Evolutionary conservation across 1,140 invertebrate genomes (phyloP), one percentile per base, ranked within the genome.

Genomic region (Lethrus apterus): DNA sequence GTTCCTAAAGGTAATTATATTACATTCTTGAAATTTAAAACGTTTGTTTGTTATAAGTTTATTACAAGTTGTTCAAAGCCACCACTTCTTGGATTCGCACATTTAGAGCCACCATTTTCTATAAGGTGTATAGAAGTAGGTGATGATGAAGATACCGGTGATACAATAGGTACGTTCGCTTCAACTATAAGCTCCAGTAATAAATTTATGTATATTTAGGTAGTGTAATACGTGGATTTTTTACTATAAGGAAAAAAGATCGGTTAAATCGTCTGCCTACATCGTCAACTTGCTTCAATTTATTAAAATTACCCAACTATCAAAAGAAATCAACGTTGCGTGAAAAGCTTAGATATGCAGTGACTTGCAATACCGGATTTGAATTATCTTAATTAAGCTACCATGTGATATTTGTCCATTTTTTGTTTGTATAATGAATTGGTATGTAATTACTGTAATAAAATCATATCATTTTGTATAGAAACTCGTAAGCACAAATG

Each of bases 31-130:
- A 7, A 10, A 24, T 40, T 40, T 4, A 19, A 35, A 19, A 11
- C 2, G 3, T 11, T 2, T 35, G 23, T 36, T 59, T 48, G 38
- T 72, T 78, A 11, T 63, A n/a, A 98, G 90, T 99, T 99, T 77
- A 94, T 98, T 0, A 99, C 96, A 10, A 97, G 93, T 61, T 99
- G 96, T 70, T 99, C 93, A 0, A 95, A 98, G 58, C 92, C 95
- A 2, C 97, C 97, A 20, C 73, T 99, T 8, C 71, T 99, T 9
- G 97, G 97, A 2, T 99, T 99, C 73, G 88, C 92, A 9, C 85
- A 98, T 68, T 72, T 99, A 21, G 95, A 99, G 65, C 97, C 97
- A 3, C 93, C 93, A 9, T 99, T 99, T 73, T 98, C 95, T 0
- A 98, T 99, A 61, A 82, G 97, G 48, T 99, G 96, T 72, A 93